phyloP scores from a whole-genome alignment of 2,888 invertebrate genomes.

The Pammene aurita region DNA sequence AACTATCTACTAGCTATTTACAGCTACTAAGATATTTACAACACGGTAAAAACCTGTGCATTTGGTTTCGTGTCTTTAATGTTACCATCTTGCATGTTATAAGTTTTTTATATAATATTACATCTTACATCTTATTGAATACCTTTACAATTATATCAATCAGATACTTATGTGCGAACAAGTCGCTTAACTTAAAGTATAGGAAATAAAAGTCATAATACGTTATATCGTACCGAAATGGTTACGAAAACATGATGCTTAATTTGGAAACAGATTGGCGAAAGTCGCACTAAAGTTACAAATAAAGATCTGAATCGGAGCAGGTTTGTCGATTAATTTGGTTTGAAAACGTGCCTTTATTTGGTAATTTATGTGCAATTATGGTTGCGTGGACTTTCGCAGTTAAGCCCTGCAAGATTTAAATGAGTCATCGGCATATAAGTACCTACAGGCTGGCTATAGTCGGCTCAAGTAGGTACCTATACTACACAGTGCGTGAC shows the following conservation, averaged over 20 bases:
- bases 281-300: constrained; percentile 33
- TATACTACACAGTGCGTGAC: neutral
- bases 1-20: no score
- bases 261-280: constrained; percentile 41
- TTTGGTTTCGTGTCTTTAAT: neutral
- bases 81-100: neutral
- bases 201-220: neutral
- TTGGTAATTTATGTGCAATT: constrained; percentile 25
- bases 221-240: constrained; percentile 15
- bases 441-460: neutral
- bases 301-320: constrained; percentile 33
- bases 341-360: constrained; percentile 6
- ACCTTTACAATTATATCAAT: no score
- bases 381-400: constrained; percentile 12
- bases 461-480: constrained; percentile 8
- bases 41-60: neutral
- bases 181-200: neutral
- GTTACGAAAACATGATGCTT: constrained; percentile 28
- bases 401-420: constrained; percentile 11
- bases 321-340: constrained; percentile 30
- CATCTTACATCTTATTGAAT: neutral
- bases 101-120: neutral
- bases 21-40: no score
- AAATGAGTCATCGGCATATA: constrained; percentile 15
- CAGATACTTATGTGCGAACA: neutral